Conservation (phyloP, 2,888 invertebrate genomes). For the Cyrtodaria siliqua region DNA sequence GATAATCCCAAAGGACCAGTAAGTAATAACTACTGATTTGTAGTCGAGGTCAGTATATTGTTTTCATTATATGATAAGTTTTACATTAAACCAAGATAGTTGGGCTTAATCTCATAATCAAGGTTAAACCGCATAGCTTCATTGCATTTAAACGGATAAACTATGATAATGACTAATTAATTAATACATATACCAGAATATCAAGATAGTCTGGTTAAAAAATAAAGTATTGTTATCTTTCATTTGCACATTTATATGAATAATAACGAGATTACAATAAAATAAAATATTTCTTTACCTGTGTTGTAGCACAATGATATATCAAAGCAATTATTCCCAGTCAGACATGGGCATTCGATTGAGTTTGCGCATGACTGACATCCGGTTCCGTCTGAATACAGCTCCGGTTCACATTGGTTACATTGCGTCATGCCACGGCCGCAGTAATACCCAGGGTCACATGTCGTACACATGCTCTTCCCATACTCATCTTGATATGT, state of each 20-base stretch:
- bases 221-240: background rate
- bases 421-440: slow-evolving; percentile 42
- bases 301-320: slow-evolving; percentile 69
- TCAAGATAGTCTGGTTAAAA: background rate
- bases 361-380: slow-evolving; percentile 67
- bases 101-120: too few species aligned
- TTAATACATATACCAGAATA: background rate
- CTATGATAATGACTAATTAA: too few species aligned
- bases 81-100: too few species aligned
- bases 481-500: slow-evolving; percentile 63
- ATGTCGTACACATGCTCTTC: slow-evolving; percentile 45
- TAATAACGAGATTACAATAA: background rate
- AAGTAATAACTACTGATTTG: too few species aligned
- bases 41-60: too few species aligned
- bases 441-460: slow-evolving; percentile 57
- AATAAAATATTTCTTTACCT: slow-evolving; percentile 20
- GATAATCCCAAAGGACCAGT: too few species aligned
- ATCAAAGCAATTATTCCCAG: slow-evolving; percentile 59
- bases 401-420: background rate
- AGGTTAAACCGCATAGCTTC: too few species aligned
- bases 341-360: slow-evolving; percentile 73
- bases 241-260: background rate
- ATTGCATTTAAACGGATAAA: too few species aligned
- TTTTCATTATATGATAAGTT: too few species aligned
- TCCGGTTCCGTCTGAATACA: slow-evolving; percentile 44